Percentiles rank a stretch among this genome's conserved stretches.
phyloP scores from a whole-genome alignment of 1,140 invertebrate species.

The Pseudomyrmex flavicornis region DNA sequence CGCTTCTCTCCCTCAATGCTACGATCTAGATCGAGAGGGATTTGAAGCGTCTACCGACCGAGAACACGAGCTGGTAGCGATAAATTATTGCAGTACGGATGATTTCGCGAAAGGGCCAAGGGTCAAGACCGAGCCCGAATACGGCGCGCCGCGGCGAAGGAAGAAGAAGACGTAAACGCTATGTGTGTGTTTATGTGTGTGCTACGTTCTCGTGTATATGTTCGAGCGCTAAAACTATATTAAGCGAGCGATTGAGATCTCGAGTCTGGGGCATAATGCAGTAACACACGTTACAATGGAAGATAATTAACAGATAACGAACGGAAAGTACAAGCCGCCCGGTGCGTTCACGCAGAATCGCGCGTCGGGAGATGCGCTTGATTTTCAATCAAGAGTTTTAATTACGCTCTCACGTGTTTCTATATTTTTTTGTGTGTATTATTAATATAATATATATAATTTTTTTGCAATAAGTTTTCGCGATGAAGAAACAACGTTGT shows the following conservation, averaged over 20 bases:
- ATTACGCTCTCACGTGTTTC: not conserved
- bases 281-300: not conserved
- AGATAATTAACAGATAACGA: constrained; percentile 49
- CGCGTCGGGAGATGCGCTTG: not conserved
- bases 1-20: constrained; percentile 66
- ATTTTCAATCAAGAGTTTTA: not conserved
- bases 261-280: constrained; percentile 39
- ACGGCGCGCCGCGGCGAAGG: constrained; percentile 88
- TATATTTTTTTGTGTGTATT: too few species aligned
- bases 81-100: constrained; percentile 81
- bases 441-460: too few species aligned
- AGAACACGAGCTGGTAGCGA: constrained; percentile 76
- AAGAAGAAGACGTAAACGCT: constrained; percentile 26
- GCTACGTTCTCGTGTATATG: not conserved
- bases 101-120: constrained; percentile 74
- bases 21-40: constrained; percentile 79
- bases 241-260: constrained; percentile 60
- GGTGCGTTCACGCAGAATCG: constrained; percentile 17
- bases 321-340: not conserved
- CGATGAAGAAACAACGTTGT: too few species aligned
- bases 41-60: constrained; percentile 53
- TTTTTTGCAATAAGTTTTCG: too few species aligned
- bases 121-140: constrained; percentile 67
- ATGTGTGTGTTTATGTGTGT: not conserved
- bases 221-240: constrained; percentile 30